Base-by-base conservation (phyloP, 2,113 vertebrate genomes). In the Hemicordylus capensis region DNA sequence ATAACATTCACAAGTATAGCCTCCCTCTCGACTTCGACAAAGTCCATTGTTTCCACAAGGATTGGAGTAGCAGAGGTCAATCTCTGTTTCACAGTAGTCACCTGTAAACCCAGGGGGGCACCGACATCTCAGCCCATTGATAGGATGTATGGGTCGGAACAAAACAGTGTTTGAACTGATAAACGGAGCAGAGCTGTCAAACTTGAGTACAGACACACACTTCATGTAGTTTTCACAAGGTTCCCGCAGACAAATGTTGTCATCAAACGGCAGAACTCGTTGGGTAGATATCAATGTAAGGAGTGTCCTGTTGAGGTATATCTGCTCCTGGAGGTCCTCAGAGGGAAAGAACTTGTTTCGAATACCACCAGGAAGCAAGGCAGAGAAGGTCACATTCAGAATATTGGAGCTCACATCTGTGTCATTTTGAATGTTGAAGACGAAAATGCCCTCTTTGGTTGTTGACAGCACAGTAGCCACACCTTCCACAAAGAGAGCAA, bases 161-260 rank as follows among this genome's bases (percentile, higher is more conserved):
- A 99, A 97, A 76, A 99, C 98, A 0, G 98, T 98, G 89, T 98
- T 94, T 1, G 98, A 99, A 86, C 97, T 96, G 89, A 99, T 96
- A 94, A 99, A 99, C 0, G 98, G 98, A 0, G 98, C 98, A 0
- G 98, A 99, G 94, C 97, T 98, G 97, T 99, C 98, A 0, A 99
- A 99, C 91, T 97, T 97, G 46, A 99, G 96, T 61, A 99, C 98
- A 0, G 98, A 99, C 31, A 99, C 98, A 0, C 98, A 99, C 92
- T 99, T 99, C 98, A 99, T 99, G 96, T 99, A 99, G 97, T 99
- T 99, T 96, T 99, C 98, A 2, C 98, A 99, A 48, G 98, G 98
- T 93, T 99, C 98, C 0, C 98, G 96, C 87, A 99, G 91, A 93
- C 98, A 99, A 94, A 99, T 98, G 96, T 99, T 99, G 96, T 99